Base-by-base conservation (phyloP, 37 sponge, comb jelly and placozoan species). In the Lycopodina hypogea region DNA sequence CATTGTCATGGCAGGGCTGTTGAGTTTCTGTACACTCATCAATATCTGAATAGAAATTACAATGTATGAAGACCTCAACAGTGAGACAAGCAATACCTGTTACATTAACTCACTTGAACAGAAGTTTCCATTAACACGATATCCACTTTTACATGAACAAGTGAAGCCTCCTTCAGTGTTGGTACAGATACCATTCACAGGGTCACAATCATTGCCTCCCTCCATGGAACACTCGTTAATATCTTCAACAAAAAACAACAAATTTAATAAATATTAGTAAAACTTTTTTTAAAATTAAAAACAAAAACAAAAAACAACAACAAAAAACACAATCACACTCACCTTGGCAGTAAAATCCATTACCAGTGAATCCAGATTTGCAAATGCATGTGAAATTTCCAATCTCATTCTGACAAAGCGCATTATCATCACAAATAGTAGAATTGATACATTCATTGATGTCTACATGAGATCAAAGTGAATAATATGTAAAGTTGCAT, bases 141-240 rank as follows among this genome's bases (percentile, higher is more conserved):
- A 84, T 17, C 84, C 84, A 70, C 59, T 33, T 41, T 70, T 68
- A 68, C 85, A 84, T 30, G 85, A 57, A 38, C 85, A 84, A 21
- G 39, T 34, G 77, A 58, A 84, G 50, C 70, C n/a, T 28, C 85
- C 85, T 40, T 55, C 67, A 22, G 77, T 84, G 39, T 84, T 84
- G 22, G 45, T 70, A 78, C 85, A 84, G 42, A 29, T 56, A 19
- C 53, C 70, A 58, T 69, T 75, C 0, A 42, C 26, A 18, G 36
- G 38, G 22, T 56, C 77, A 59, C 71, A 70, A 51, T 28, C 69
- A 45, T 69, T 55, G 37, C 35, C 40, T 32, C 33, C 23, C 9
- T 50, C 50, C 30, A 30, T 2, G 28, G 30, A 2, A 12, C 66
- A 65, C 30, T 65, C 66, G 30, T 65, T 34, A 65, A 65, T 65